A percentile compares a stretch with the other conserved stretches of the same genome.
These are phyloP conservation scores for Prunella strophiata DNA, from an alignment of 2,797 vertebrate genomes.

Conservation along the genomic window DNA sequence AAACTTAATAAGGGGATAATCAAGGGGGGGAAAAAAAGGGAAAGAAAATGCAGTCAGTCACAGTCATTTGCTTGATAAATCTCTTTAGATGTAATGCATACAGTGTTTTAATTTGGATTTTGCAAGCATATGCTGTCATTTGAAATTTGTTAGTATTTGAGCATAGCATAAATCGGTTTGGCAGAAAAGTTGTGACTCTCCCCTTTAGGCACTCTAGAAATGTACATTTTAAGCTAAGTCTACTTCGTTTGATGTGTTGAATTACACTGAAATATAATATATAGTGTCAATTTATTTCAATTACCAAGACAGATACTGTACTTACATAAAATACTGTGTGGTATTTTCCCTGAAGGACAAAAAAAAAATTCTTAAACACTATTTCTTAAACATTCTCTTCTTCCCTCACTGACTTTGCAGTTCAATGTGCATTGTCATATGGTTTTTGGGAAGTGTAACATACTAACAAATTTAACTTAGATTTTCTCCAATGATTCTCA, in stretches of 20 bases:
- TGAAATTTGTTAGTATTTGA: slow-evolving; percentile 17
- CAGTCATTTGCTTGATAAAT: not conserved
- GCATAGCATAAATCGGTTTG: not conserved
- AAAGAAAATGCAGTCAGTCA: not conserved
- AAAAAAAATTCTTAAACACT: not conserved
- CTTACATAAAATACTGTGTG: not conserved
- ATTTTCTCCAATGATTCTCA: not conserved
- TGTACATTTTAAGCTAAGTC: not conserved
- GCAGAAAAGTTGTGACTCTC: slow-evolving; percentile 7
- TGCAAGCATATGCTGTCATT: slow-evolving; percentile 7
- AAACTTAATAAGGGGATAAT: not conserved
- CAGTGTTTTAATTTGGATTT: not conserved
- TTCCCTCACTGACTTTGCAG: not conserved
- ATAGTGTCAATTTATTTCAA: not conserved
- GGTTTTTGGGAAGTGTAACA: not conserved
- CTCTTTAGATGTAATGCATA: not conserved
- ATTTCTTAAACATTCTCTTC: not conserved
- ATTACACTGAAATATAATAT: not conserved
- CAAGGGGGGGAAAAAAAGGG: not conserved
- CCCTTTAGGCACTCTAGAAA: not conserved
- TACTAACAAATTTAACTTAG: not conserved
- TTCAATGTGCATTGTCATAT: not conserved
- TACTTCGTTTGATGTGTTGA: not conserved
- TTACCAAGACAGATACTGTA: not conserved
- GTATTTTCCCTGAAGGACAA: not conserved